These are phyloP conservation scores for Mantis religiosa DNA, from an alignment of 2,888 invertebrate species.

Conservation along the genomic window DNA sequence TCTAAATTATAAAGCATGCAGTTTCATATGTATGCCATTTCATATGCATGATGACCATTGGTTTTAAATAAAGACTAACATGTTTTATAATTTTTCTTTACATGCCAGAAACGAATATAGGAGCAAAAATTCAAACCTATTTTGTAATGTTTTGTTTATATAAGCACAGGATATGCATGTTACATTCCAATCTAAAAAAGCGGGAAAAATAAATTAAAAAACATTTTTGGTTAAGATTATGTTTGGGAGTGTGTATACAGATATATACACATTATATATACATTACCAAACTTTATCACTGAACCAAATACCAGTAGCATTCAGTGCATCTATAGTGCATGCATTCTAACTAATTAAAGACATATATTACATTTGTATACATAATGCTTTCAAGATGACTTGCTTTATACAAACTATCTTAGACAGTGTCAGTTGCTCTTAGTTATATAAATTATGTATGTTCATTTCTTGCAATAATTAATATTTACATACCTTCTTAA, in stretches of 20 bases:
- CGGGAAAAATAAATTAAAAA: neutral
- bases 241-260: neutral
- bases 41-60: neutral
- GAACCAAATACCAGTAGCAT: neutral
- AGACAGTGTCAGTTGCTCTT: neutral
- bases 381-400: neutral
- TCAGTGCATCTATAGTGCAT: neutral
- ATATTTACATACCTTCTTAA: neutral
- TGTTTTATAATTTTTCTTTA: neutral
- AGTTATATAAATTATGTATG: neutral
- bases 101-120: neutral
- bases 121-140: neutral
- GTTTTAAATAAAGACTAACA: neutral
- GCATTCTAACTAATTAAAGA: neutral
- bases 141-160: neutral
- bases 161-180: neutral
- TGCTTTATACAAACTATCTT: neutral
- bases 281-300: neutral
- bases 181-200: neutral
- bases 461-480: conserved; percentile 1
- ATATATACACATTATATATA: neutral
- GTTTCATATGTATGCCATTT: neutral
- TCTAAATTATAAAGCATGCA: neutral
- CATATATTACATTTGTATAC: neutral
- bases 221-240: neutral